These are phyloP conservation scores for Picathartes gymnocephalus DNA, from an alignment of 2,113 vertebrate species.

Conservation along the genomic window DNA sequence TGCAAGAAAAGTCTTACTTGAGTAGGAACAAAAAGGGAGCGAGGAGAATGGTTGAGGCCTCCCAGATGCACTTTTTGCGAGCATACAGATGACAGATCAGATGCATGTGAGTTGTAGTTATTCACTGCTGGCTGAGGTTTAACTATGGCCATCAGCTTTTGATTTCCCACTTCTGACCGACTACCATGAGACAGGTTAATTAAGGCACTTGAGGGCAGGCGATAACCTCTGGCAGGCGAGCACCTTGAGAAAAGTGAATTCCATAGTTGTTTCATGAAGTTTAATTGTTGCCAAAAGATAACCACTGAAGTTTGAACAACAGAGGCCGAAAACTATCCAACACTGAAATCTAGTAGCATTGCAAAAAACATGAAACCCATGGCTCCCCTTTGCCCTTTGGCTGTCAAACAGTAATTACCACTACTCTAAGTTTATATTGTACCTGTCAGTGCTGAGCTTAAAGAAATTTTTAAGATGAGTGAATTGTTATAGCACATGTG, in stretches of 20 bases:
- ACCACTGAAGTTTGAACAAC: neutral
- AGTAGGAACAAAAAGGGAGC: conserved; percentile 88
- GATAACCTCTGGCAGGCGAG: conserved; percentile 83
- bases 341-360: neutral
- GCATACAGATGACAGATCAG: conserved; percentile 42
- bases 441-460: neutral
- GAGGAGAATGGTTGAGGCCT: conserved; percentile 89
- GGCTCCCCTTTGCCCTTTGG: neutral
- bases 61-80: conserved; percentile 76
- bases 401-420: neutral
- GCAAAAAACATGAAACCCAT: neutral
- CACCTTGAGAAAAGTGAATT: conserved; percentile 73
- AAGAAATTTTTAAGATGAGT: neutral
- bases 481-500: neutral
- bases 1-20: conserved; percentile 72
- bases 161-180: conserved; percentile 81
- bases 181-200: conserved; percentile 90
- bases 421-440: neutral
- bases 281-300: neutral
- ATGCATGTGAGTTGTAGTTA: conserved; percentile 50
- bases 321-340: neutral
- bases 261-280: neutral
- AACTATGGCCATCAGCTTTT: conserved; percentile 90
- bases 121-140: conserved; percentile 87
- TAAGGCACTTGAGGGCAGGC: conserved; percentile 92